Conservation (phyloP, 2,113 vertebrate genomes). For the Macheiramphus alcinus region DNA sequence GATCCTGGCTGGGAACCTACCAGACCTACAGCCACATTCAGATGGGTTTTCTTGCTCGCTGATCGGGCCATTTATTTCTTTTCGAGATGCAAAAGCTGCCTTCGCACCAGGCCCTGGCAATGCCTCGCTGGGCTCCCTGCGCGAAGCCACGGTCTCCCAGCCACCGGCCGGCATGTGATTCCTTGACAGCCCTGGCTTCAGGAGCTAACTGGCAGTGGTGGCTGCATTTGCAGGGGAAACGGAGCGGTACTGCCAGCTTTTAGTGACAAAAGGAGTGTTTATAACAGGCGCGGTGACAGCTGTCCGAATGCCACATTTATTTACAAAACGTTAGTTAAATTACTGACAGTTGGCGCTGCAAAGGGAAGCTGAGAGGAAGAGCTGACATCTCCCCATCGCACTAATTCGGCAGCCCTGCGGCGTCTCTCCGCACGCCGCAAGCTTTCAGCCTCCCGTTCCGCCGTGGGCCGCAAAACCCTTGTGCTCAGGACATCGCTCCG, state of each 20-base stretch:
- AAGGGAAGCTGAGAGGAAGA: conserved; percentile 63
- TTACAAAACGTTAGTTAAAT: conserved; percentile 78
- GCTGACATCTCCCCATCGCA: conserved; percentile 51
- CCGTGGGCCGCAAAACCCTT: not conserved
- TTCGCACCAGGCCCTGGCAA: not conserved
- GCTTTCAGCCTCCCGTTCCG: not conserved
- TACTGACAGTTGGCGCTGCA: conserved; percentile 71
- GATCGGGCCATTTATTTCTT: not conserved
- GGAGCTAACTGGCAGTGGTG: conserved; percentile 56
- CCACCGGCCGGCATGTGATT: not conserved
- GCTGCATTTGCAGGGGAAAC: conserved; percentile 41
- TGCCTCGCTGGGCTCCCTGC: not conserved
- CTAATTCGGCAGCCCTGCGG: not conserved
- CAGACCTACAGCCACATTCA: not conserved
- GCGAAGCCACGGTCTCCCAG: not conserved
- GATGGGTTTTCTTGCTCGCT: not conserved
- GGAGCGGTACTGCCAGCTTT: conserved; percentile 54
- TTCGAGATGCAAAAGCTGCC: not conserved
- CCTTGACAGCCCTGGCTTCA: conserved; percentile 13
- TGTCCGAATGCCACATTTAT: conserved; percentile 77
- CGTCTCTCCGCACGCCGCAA: not conserved
- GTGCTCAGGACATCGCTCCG: not conserved
- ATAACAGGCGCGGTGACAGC: conserved; percentile 71
- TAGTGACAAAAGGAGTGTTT: conserved; percentile 73
- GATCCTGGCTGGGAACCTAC: not conserved